Conservation (phyloP, 2,888 invertebrate genomes). For the Raillietiella orientalis region DNA sequence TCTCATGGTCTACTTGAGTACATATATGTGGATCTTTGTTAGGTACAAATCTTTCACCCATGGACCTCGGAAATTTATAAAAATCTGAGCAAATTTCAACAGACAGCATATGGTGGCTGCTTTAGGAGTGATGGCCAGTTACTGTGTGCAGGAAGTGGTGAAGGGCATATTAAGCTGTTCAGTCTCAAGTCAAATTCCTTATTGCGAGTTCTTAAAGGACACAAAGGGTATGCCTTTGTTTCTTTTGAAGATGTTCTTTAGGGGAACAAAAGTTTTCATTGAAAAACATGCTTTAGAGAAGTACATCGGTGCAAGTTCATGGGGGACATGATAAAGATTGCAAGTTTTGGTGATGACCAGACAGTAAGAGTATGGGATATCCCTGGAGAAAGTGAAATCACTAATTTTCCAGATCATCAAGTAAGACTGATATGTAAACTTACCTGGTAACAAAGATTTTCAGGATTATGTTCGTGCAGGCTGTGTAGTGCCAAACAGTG, state of each 20-base stretch:
- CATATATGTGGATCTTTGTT: slow-evolving; percentile 5
- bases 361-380: slow-evolving; percentile 67
- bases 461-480: slow-evolving; percentile 26
- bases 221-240: slow-evolving; percentile 18
- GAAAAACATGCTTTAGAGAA: slow-evolving; percentile 12
- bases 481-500: slow-evolving; percentile 34
- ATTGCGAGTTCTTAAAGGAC: slow-evolving; percentile 53
- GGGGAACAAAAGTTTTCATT: slow-evolving; percentile 1
- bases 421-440: slow-evolving; percentile 9
- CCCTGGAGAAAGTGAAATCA: slow-evolving; percentile 35
- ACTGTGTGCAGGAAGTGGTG: slow-evolving; percentile 67
- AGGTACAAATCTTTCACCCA: slow-evolving; percentile 42
- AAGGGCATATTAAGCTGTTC: slow-evolving; percentile 52
- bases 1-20: slow-evolving; percentile 1
- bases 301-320: slow-evolving; percentile 54
- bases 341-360: slow-evolving; percentile 74
- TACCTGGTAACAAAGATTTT: slow-evolving; percentile 3
- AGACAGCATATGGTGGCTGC: slow-evolving; percentile 50
- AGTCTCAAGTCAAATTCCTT: slow-evolving; percentile 50
- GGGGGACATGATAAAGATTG: slow-evolving; percentile 35
- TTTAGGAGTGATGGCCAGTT: slow-evolving; percentile 25
- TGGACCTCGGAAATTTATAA: slow-evolving; percentile 47
- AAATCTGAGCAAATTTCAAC: slow-evolving; percentile 45
- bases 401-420: slow-evolving; percentile 16
- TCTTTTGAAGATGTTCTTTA: neutral